phyloP scores from a whole-genome alignment of 2,797 vertebrate species.

The Sebastes alutus region DNA sequence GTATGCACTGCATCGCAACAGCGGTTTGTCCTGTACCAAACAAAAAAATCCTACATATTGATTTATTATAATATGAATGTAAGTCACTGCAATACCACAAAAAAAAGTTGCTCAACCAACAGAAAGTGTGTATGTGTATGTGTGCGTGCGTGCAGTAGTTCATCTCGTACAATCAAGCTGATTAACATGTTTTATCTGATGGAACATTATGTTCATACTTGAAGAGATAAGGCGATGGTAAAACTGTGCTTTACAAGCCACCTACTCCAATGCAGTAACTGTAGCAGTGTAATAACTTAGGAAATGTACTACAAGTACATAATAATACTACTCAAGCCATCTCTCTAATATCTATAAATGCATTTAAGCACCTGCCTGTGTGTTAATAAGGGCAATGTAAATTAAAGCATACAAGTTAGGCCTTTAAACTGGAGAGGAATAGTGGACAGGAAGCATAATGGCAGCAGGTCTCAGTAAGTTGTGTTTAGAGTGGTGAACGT shows the following conservation, averaged over 20 bases:
- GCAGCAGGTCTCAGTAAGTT: constrained; percentile 14
- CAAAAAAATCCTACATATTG: background rate
- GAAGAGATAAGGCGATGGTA: background rate
- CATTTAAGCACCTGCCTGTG: background rate
- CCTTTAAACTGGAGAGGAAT: constrained; percentile 5
- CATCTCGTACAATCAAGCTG: background rate
- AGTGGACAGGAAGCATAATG: constrained; percentile 61
- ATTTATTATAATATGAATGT: background rate
- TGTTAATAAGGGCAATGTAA: background rate
- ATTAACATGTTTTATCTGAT: constrained; percentile 44
- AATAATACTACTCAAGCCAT: background rate
- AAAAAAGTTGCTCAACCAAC: background rate
- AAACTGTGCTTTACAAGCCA: background rate
- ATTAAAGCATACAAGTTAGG: background rate
- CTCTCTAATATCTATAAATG: background rate
- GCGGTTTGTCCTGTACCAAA: constrained; percentile 56
- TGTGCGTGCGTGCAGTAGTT: background rate
- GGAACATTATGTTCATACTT: constrained; percentile 39
- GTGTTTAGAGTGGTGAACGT: constrained; percentile 39
- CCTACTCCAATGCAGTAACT: background rate
- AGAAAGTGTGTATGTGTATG: background rate
- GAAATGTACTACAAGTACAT: background rate
- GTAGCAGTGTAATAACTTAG: background rate
- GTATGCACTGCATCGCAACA: constrained; percentile 65
- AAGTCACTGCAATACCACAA: background rate